Evolutionary conservation across 2,888 invertebrate species (phyloP).

Genomic region (Brassicogethes aeneus): DNA sequence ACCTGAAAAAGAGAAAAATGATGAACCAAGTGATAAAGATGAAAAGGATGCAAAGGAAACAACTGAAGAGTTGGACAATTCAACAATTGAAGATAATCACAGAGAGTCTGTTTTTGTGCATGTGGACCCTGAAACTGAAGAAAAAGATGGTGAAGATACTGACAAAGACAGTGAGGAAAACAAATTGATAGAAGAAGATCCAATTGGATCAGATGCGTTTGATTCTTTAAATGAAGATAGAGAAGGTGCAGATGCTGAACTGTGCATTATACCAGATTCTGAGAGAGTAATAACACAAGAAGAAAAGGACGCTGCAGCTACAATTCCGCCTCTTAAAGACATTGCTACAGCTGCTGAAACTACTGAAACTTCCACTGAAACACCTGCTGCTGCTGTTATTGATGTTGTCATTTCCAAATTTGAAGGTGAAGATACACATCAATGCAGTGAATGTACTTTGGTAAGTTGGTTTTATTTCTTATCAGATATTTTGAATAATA

Average conservation of each 20-base stretch:
- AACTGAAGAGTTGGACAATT: constrained; percentile 6
- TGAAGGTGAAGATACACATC: constrained; percentile 30
- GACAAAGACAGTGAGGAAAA: constrained; percentile 13
- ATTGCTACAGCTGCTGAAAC: constrained; percentile 5
- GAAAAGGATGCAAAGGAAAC: constrained; percentile 14
- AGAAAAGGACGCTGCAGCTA: constrained; percentile 52
- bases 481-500: neutral
- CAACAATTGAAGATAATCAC: constrained; percentile 12
- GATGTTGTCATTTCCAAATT: constrained; percentile 23
- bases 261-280: constrained; percentile 60
- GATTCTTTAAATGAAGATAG: constrained; percentile 24
- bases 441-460: constrained; percentile 44
- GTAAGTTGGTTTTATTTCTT: constrained; percentile 21
- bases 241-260: constrained; percentile 56
- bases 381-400: constrained; percentile 12
- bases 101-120: constrained; percentile 25
- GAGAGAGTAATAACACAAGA: constrained; percentile 55
- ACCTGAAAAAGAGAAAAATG: constrained; percentile 8
- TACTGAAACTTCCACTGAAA: constrained; percentile 13
- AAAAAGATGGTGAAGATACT: constrained; percentile 20
- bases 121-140: constrained; percentile 25
- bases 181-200: constrained; percentile 24
- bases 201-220: constrained; percentile 24
- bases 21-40: constrained; percentile 15
- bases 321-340: constrained; percentile 29